These are phyloP conservation scores for Catamblyrhynchus diadema DNA, from an alignment of 2,797 vertebrate species.

Conservation along the genomic window DNA sequence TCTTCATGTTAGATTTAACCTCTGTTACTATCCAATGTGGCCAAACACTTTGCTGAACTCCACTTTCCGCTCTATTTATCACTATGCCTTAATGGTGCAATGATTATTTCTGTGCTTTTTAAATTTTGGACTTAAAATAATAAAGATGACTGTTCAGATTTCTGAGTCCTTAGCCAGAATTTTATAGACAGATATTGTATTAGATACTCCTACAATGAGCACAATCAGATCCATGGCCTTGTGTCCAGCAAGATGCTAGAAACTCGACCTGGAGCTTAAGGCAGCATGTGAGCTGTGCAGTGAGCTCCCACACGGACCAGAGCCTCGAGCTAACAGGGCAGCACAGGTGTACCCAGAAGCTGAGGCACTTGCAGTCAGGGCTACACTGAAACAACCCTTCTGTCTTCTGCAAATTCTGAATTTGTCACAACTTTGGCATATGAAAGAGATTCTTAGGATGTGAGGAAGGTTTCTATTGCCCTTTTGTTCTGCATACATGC, in stretches of 20 bases:
- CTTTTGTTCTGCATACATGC: not conserved
- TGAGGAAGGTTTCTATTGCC: not conserved
- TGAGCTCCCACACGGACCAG: not conserved
- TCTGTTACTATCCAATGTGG: not conserved
- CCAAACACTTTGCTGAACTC: not conserved
- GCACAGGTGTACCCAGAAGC: not conserved
- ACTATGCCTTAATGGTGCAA: not conserved
- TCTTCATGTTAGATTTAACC: not conserved
- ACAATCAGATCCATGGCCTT: not conserved
- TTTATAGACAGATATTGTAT: not conserved
- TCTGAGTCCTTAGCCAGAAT: not conserved
- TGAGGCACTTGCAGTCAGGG: not conserved
- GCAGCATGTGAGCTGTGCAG: not conserved
- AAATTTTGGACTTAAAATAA: not conserved
- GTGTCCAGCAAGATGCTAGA: not conserved
- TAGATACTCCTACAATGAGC: not conserved
- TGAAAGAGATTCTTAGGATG: not conserved
- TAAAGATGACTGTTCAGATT: not conserved
- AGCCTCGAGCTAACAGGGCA: not conserved
- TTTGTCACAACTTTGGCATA: not conserved
- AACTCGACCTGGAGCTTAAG: not conserved
- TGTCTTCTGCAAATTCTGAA: not conserved
- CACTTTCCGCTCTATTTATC: not conserved
- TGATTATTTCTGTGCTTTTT: not conserved
- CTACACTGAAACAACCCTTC: not conserved